These are phyloP conservation scores for Lepilemur septentrionalis DNA, from an alignment of 2,797 vertebrate species.

Conservation along the genomic window DNA sequence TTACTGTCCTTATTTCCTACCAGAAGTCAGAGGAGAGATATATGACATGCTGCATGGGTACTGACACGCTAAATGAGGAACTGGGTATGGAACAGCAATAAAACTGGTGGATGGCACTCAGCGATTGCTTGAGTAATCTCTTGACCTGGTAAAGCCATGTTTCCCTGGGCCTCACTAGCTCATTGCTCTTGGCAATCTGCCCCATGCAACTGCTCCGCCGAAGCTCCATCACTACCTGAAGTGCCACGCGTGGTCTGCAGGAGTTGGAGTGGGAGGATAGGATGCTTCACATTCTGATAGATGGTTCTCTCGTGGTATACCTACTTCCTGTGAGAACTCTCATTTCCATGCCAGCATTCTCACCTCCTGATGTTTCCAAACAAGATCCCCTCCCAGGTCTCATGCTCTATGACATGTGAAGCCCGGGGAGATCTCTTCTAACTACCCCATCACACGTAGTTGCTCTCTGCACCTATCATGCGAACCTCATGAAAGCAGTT, in stretches of 20 bases:
- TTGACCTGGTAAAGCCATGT: background rate
- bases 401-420: background rate
- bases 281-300: background rate
- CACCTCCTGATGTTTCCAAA: background rate
- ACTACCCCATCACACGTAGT: background rate
- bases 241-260: background rate
- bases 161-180: background rate
- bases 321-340: background rate
- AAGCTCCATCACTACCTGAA: background rate
- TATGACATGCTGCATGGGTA: background rate
- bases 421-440: background rate
- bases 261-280: background rate
- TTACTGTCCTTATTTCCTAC: background rate
- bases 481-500: background rate
- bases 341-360: background rate
- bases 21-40: background rate
- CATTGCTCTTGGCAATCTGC: background rate
- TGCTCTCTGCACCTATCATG: background rate
- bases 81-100: background rate
- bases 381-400: background rate
- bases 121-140: background rate
- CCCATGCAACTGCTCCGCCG: background rate
- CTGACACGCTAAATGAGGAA: background rate
- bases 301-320: background rate
- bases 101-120: background rate